phyloP scores from a whole-genome alignment of 2,797 vertebrate species.

The Anguilla obscura region DNA sequence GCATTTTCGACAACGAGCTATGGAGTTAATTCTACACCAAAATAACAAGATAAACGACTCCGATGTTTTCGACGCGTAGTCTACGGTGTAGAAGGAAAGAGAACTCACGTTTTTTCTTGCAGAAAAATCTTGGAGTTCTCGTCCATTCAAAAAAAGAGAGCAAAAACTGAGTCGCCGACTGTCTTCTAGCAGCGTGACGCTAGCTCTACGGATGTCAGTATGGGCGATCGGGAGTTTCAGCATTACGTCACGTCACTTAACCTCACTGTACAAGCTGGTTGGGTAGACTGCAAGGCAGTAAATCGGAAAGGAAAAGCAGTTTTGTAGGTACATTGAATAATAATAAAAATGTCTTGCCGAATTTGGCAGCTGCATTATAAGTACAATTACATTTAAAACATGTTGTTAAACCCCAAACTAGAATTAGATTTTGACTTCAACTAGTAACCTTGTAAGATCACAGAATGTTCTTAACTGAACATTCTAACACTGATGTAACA shows the following conservation, averaged over 20 bases:
- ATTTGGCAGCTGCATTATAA: not conserved
- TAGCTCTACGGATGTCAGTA: not conserved
- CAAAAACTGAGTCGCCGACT: not conserved
- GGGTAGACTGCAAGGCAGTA: not conserved
- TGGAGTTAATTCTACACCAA: not conserved
- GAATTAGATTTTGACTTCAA: too few relatives aligned
- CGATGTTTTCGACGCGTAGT: not conserved
- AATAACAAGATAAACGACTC: not conserved
- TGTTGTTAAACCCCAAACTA: too few relatives aligned
- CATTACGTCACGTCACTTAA: not conserved
- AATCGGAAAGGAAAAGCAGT: not conserved
- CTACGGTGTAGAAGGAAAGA: not conserved
- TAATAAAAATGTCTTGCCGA: not conserved
- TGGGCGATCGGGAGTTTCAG: not conserved
- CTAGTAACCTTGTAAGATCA: too few relatives aligned
- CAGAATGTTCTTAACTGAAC: too few relatives aligned
- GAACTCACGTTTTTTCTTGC: slow-evolving; percentile 5
- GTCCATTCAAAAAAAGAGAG: not conserved
- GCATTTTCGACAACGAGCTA: not conserved
- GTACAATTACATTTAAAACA: too few relatives aligned
- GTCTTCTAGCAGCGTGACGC: not conserved
- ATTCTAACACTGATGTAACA: too few relatives aligned
- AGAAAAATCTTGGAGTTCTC: not conserved
- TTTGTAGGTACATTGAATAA: not conserved
- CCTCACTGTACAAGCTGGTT: not conserved